Conservation (phyloP, 2,797 vertebrate species). For the Neoniphon sammara region DNA sequence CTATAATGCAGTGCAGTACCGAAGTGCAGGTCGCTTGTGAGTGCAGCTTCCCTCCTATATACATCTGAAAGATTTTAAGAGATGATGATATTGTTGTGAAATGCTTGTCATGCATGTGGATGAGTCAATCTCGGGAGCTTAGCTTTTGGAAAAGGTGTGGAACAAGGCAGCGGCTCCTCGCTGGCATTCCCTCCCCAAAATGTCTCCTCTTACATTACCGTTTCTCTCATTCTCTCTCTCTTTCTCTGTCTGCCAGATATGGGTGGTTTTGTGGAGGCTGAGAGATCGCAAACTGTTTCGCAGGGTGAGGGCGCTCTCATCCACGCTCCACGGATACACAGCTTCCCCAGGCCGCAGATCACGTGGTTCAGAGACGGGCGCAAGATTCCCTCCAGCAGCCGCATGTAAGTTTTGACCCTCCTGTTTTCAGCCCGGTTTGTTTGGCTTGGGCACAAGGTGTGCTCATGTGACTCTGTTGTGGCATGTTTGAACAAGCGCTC, state of each 20-base stretch:
- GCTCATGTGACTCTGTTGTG: constrained; percentile 12
- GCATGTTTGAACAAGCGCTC: not conserved
- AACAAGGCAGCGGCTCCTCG: constrained; percentile 30
- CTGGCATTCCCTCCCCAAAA: constrained; percentile 1
- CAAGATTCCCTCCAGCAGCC: constrained; percentile 97
- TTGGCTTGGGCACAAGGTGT: constrained; percentile 3
- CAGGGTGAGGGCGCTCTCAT: constrained; percentile 93
- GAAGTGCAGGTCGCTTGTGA: constrained; percentile 99
- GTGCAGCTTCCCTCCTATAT: constrained; percentile 71
- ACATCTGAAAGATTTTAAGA: constrained; percentile 27
- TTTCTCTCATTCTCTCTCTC: constrained; percentile 15
- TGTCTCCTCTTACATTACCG: constrained; percentile 2
- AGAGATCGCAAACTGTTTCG: constrained; percentile 88
- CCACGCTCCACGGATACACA: constrained; percentile 89
- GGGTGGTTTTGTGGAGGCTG: constrained; percentile 92
- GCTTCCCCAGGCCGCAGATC: constrained; percentile 96
- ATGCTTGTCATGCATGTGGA: constrained; percentile 47
- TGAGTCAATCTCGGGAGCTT: constrained; percentile 56
- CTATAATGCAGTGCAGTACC: constrained; percentile 94
- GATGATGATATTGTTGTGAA: constrained; percentile 47
- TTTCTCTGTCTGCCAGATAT: constrained; percentile 84
- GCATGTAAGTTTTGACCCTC: constrained; percentile 87
- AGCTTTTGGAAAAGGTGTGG: constrained; percentile 41
- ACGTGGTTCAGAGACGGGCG: constrained; percentile 97
- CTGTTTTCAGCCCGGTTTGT: constrained; percentile 6